A percentile compares a stretch with the other conserved stretches of the same genome.
phyloP scores from a whole-genome alignment of 2,888 invertebrate species.

The Drosophila emarginata region DNA sequence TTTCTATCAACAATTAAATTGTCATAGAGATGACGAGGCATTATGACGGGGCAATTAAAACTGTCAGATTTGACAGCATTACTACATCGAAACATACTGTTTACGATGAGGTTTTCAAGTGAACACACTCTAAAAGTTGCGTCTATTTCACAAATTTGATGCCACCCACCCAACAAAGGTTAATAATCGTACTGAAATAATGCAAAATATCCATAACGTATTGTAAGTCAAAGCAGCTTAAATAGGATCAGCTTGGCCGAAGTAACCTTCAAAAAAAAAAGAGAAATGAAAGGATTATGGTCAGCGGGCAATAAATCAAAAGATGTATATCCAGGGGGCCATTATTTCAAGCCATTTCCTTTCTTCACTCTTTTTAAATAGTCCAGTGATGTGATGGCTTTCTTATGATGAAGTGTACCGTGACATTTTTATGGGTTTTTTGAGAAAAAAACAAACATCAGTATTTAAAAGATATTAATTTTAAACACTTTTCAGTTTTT shows the following conservation, averaged over 20 bases:
- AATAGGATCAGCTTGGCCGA: not conserved
- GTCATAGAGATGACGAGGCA: constrained; percentile 74
- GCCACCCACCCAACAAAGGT: constrained; percentile 33
- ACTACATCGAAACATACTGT: constrained; percentile 31
- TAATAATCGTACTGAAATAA: not conserved
- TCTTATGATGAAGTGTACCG: not conserved
- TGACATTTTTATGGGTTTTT: not conserved
- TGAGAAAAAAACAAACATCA: not conserved
- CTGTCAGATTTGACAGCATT: constrained; percentile 72
- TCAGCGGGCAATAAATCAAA: not conserved
- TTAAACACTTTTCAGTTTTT: too few relatives aligned
- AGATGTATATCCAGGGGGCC: not conserved
- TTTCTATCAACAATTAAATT: constrained; percentile 77
- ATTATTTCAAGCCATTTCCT: constrained; percentile 1
- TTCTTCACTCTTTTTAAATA: not conserved
- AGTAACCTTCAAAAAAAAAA: constrained; percentile 7
- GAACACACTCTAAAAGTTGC: not conserved
- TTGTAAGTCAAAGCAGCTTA: not conserved
- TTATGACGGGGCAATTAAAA: constrained; percentile 74
- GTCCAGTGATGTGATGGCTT: not conserved
- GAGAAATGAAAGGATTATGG: not conserved
- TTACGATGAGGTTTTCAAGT: constrained; percentile 42
- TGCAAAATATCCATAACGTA: not conserved
- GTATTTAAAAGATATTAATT: not conserved
- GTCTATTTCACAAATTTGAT: not conserved